phyloP scores from a whole-genome alignment of 2,113 vertebrate genomes.

The Lonchura striata region DNA sequence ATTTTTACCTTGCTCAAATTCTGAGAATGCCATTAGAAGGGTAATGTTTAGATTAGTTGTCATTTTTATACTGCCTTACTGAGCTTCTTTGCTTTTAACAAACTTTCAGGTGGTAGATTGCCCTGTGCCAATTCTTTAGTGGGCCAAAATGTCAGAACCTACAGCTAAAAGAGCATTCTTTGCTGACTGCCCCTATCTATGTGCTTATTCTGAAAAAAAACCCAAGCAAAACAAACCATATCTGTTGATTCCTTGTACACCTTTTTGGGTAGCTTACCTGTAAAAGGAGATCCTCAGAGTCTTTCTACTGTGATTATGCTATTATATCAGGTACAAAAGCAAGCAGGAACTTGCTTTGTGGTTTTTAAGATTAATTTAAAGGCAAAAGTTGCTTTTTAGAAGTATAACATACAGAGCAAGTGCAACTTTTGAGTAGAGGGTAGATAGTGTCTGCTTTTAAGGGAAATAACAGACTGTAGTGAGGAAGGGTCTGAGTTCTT shows the following conservation, averaged over 20 bases:
- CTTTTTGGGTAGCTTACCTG: not conserved
- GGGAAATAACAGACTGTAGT: not conserved
- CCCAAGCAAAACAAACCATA: not conserved
- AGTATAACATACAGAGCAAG: not conserved
- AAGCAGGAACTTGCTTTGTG: not conserved
- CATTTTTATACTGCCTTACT: slow-evolving; percentile 12
- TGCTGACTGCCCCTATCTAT: not conserved
- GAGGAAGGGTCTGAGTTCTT: not conserved
- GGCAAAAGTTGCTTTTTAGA: not conserved
- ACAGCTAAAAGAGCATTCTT: not conserved
- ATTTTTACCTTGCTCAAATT: not conserved
- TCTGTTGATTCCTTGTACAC: not conserved
- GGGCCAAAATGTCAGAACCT: not conserved
- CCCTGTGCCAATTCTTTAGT: not conserved
- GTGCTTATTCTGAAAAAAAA: not conserved
- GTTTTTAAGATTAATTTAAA: not conserved
- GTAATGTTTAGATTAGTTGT: not conserved
- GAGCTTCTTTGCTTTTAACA: not conserved
- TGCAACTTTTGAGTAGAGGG: not conserved
- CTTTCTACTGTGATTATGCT: not conserved
- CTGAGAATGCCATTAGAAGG: not conserved
- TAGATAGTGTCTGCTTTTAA: not conserved
- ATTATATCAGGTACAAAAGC: not conserved
- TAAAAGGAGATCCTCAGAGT: not conserved
- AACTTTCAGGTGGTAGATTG: not conserved